A percentile compares a stretch with the other conserved stretches of the same genome.
Evolutionary conservation across 2,888 invertebrate genomes (phyloP).

Genomic region (Eupithecia dodoneata): DNA sequence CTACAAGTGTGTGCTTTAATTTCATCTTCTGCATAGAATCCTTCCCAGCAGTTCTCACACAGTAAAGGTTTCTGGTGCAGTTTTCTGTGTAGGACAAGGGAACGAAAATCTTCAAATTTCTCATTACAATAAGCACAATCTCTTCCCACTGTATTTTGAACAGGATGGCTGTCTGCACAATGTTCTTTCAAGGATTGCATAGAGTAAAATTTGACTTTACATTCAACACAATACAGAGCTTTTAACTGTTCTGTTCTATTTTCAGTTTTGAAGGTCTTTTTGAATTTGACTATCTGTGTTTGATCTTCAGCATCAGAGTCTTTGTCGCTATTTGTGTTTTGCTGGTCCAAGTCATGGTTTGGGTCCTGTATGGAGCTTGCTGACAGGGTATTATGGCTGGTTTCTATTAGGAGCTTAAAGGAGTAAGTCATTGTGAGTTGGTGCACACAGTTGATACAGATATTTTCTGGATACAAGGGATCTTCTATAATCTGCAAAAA

Average conservation of each 20-base stretch:
- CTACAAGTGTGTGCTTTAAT: conserved; percentile 66
- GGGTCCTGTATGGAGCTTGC: conserved; percentile 47
- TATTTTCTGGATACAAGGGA: conserved; percentile 61
- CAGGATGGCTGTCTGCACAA: conserved; percentile 66
- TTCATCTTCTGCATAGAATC: conserved; percentile 64
- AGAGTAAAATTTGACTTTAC: conserved; percentile 69
- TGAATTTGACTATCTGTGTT: conserved; percentile 46
- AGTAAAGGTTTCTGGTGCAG: conserved; percentile 73
- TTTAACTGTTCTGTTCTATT: conserved; percentile 48
- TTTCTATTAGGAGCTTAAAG: conserved; percentile 74
- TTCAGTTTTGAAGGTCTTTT: conserved; percentile 49
- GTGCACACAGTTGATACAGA: conserved; percentile 76
- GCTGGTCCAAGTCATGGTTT: conserved; percentile 25
- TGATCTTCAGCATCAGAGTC: conserved; percentile 59
- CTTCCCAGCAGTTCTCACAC: conserved; percentile 79
- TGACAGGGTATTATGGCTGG: conserved; percentile 63
- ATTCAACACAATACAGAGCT: conserved; percentile 72
- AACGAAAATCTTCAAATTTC: conserved; percentile 76
- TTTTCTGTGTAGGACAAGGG: conserved; percentile 73
- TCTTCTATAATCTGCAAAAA: conserved; percentile 55
- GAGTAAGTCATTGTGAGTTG: conserved; percentile 78
- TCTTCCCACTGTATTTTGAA: conserved; percentile 65
- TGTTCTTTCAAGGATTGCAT: conserved; percentile 64
- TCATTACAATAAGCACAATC: conserved; percentile 78
- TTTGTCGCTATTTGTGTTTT: conserved; percentile 56